Conservation (phyloP, 2,888 invertebrate species). For the Bugulina stolonifera region DNA sequence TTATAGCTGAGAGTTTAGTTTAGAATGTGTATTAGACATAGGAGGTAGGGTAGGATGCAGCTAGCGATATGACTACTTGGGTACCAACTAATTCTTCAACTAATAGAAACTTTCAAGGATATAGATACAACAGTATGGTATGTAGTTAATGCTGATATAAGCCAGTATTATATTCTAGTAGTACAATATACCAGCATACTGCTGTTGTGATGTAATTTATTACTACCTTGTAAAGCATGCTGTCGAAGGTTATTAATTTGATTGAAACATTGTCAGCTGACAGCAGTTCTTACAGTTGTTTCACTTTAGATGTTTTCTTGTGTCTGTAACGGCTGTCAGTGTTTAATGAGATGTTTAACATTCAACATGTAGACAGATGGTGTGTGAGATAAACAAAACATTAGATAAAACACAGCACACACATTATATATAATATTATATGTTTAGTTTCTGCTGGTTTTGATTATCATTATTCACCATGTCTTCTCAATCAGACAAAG, state of each 20-base stretch:
- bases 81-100: neutral
- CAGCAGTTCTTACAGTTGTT: neutral
- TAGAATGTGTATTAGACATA: neutral
- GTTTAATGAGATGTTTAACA: neutral
- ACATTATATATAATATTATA: too few species aligned
- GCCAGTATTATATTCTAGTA: neutral
- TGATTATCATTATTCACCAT: too few species aligned
- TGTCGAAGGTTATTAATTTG: neutral
- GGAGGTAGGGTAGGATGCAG: neutral
- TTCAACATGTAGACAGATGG: too few species aligned
- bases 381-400: too few species aligned
- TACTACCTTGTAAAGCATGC: neutral
- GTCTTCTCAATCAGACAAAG: too few species aligned
- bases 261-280: neutral
- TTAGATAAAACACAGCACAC: too few species aligned
- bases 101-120: conserved; percentile 7
- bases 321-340: neutral
- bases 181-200: too few species aligned
- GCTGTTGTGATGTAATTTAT: neutral
- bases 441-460: too few species aligned
- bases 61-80: conserved; percentile 6
- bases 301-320: neutral
- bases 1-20: neutral
- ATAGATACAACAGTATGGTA: conserved; percentile 25
- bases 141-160: neutral